These are phyloP conservation scores for Galerucella calmariensis DNA, from an alignment of 2,888 invertebrate genomes.

Conservation along the genomic window DNA sequence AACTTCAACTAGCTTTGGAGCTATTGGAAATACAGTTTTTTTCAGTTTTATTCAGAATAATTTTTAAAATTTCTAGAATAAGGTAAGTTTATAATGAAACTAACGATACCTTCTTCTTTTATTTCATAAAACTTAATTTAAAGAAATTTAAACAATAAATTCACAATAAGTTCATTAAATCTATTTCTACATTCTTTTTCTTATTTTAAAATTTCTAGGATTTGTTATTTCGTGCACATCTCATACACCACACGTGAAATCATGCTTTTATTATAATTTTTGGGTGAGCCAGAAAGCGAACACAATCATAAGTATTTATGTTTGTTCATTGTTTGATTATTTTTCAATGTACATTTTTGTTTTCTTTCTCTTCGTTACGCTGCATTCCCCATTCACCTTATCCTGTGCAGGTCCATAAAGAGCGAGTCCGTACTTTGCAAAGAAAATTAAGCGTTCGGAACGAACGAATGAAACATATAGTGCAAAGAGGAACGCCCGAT, in stretches of 20 bases:
- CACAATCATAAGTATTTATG: constrained; percentile 55
- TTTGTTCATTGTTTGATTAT: constrained; percentile 54
- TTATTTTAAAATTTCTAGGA: constrained; percentile 1
- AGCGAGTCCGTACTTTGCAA: constrained; percentile 86
- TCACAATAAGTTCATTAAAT: too few species aligned
- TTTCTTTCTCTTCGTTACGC: constrained; percentile 66
- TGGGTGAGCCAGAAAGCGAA: constrained; percentile 59
- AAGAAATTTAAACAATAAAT: too few species aligned
- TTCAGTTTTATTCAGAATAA: too few species aligned
- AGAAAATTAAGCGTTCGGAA: constrained; percentile 88
- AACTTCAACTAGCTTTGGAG: too few species aligned
- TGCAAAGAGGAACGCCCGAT: constrained; percentile 89
- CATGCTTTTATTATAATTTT: constrained; percentile 44
- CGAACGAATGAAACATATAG: constrained; percentile 88
- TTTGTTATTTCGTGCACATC: constrained; percentile 22
- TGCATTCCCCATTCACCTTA: constrained; percentile 58
- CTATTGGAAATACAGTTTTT: too few species aligned
- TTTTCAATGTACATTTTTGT: constrained; percentile 63
- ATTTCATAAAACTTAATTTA: too few species aligned
- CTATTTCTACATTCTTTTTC: background rate
- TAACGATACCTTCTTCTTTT: too few species aligned
- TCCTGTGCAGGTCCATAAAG: constrained; percentile 80
- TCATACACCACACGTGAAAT: constrained; percentile 42
- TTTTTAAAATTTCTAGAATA: too few species aligned
- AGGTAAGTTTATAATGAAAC: too few species aligned